Percentiles rank a stretch among this genome's conserved stretches.
These are phyloP conservation scores for Drosophila melanosoma DNA, from an alignment of 2,888 invertebrate genomes.

Conservation along the genomic window DNA sequence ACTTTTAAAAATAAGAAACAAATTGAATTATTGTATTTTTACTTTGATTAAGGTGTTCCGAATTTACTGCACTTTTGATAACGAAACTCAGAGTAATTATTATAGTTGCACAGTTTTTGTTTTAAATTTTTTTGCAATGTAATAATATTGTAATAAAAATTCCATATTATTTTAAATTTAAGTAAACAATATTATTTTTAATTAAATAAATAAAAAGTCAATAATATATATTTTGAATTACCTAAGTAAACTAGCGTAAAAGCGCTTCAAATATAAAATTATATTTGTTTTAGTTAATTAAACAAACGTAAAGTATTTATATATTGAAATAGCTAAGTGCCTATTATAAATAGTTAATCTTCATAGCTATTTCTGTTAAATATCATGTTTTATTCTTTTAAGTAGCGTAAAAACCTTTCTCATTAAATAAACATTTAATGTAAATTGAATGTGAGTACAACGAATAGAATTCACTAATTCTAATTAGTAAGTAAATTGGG, in stretches of 20 bases:
- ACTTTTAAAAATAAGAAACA: too few relatives aligned
- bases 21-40: too few relatives aligned
- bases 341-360: neutral
- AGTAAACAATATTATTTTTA: neutral
- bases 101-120: neutral
- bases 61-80: fast-evolving
- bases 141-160: neutral
- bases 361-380: neutral
- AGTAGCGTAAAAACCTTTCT: neutral
- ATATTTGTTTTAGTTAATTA: neutral
- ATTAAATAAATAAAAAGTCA: neutral
- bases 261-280: neutral
- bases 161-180: neutral
- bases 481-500: constrained; percentile 46
- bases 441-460: neutral
- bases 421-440: neutral
- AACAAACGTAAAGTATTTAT: neutral
- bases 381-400: too few relatives aligned
- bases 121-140: too few relatives aligned
- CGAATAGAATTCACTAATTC: constrained; percentile 7
- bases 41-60: neutral
- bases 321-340: neutral
- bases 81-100: fast-evolving
- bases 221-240: too few relatives aligned
- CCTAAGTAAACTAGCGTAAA: too few relatives aligned